Base-by-base conservation (phyloP, 2,797 vertebrate species). In the Morus bassanus region DNA sequence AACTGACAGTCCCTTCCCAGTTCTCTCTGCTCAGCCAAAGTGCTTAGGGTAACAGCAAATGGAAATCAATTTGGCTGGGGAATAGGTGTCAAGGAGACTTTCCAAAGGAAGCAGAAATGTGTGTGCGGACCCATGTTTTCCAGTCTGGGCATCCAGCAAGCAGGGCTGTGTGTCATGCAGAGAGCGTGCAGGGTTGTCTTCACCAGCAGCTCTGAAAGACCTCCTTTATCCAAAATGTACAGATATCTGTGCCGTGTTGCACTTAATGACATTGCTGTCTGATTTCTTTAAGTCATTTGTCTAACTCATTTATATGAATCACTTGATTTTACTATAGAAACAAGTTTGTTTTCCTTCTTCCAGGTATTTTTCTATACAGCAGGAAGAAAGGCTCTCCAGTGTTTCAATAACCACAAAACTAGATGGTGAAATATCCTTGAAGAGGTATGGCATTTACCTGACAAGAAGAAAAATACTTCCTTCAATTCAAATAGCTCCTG, bases 341-440 rank as follows among this genome's bases (percentile, higher is more conserved):
- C 10, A 68, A 31, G 11, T 35, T 84, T 79, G 8, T 43, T 21
- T 35, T 56, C 35, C 54, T 85, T 54, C 23, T 67, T 46, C 43
- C 28, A 24, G 39, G 10, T 33, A 28, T 48, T 57, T 59, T 85
- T 53, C 51, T 70, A 8, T 35, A 16, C 10, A 19, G 8, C 5
- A 46, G 39, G n/a, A 76, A 23, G 39, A 59, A 46, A 53, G 21
- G 15, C 10, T 51, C 13, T 37, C 15, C n/a, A 48, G 37, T 43
- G n/a, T 15, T 74, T 87, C 15, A 85, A 85, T 75, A 93, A 46
- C 14, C 33, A 73, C 37, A 69, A 93, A 95, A 96, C 27, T 64
- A 94, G 82, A 96, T 70, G 78, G 67, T 94, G 35, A 61, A 82
- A 92, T 90, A 89, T 57, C 63, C 72, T 54, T 73, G 72, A 74